Percentiles rank a stretch among this genome's conserved stretches.
These are phyloP conservation scores for Apodemia hepburni DNA, from an alignment of 2,888 invertebrate species.

Conservation along the genomic window DNA sequence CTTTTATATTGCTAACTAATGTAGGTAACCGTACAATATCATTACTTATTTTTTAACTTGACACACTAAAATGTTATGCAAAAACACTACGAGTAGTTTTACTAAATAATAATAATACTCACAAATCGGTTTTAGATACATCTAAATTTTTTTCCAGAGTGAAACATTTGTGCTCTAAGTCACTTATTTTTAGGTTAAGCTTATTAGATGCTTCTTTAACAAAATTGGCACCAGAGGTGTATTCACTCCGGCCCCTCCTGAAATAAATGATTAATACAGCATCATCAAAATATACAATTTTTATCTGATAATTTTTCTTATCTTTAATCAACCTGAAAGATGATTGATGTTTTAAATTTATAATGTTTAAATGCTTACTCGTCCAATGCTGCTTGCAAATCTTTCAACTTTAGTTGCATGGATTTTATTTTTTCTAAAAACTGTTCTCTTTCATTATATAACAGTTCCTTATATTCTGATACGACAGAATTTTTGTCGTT, in stretches of 20 bases:
- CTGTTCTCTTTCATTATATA: constrained; percentile 74
- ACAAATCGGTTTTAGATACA: constrained; percentile 69
- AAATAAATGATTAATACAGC: constrained; percentile 41
- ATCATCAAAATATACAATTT: constrained; percentile 27
- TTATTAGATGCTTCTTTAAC: constrained; percentile 53
- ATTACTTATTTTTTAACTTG: too few species aligned
- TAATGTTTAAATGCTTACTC: constrained; percentile 41
- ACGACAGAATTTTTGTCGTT: constrained; percentile 57
- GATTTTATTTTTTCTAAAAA: constrained; percentile 54
- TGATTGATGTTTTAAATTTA: constrained; percentile 30
- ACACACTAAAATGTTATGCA: too few species aligned
- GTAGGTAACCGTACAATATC: too few species aligned
- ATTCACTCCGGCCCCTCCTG: constrained; percentile 51
- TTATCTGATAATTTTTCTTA: constrained; percentile 37
- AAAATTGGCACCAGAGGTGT: constrained; percentile 42
- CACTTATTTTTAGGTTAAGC: constrained; percentile 61
- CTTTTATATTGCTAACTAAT: too few species aligned
- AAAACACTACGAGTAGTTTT: too few species aligned
- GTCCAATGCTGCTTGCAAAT: constrained; percentile 55
- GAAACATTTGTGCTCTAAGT: constrained; percentile 64
- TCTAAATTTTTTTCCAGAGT: constrained; percentile 64
- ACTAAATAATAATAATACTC: constrained; percentile 45
- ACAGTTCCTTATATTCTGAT: constrained; percentile 72
- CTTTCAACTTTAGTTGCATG: constrained; percentile 50
- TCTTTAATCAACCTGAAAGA: constrained; percentile 42